A percentile compares a stretch with the other conserved stretches of the same genome.
Conservation (phyloP, 2,113 vertebrate genomes). For the Sinocyclocheilus anshuiensis region DNA sequence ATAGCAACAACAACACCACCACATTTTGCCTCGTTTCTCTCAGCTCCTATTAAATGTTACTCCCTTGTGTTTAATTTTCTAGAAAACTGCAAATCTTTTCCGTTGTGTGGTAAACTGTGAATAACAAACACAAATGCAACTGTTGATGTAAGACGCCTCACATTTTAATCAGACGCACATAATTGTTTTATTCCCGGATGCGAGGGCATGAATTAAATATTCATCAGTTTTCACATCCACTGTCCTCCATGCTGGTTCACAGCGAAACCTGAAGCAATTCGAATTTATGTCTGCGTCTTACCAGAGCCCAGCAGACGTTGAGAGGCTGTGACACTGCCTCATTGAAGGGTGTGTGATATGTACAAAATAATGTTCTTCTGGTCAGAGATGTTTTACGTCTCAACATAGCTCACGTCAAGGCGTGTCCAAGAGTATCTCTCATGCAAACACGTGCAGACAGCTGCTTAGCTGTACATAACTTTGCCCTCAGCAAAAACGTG, state of each 20-base stretch:
- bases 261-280: background rate
- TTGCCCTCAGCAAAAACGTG: conserved; percentile 38
- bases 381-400: conserved; percentile 21
- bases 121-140: conserved; percentile 2
- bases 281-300: background rate
- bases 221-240: background rate
- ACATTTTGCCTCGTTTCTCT: conserved; percentile 10
- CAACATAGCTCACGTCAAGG: conserved; percentile 28
- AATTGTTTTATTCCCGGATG: background rate
- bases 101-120: background rate
- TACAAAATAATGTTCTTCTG: conserved; percentile 38
- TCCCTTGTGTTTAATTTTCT: conserved; percentile 24
- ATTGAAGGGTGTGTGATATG: conserved; percentile 25
- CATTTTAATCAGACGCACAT: conserved; percentile 13
- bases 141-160: background rate
- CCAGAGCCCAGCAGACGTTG: background rate
- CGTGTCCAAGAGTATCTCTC: conserved; percentile 8
- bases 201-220: background rate
- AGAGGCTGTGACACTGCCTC: conserved; percentile 2
- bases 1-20: conserved; percentile 6
- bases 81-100: background rate
- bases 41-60: background rate
- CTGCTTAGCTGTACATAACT: conserved; percentile 30
- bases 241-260: background rate
- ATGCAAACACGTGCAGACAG: conserved; percentile 24